Evolutionary conservation across 2,113 vertebrate species (phyloP), one percentile per base, ranked within the genome.

Genomic region (Hiodon tergisus): DNA sequence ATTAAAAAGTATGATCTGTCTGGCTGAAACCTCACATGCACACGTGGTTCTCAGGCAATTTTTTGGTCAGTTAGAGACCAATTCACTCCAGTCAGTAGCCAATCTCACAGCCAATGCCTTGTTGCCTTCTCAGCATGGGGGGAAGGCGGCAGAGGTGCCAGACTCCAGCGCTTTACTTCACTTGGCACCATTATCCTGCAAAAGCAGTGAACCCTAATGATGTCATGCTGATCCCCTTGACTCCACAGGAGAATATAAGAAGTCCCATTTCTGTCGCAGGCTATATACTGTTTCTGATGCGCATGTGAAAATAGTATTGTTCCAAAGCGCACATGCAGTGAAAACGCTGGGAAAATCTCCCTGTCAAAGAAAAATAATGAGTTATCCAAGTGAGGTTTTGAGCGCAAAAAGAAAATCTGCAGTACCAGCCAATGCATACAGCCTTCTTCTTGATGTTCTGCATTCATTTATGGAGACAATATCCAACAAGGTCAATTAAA

Each of bases 31-130:
- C 67, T 13, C n/a, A 14, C 48, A 53, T 50, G 67, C 14, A 52
- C 13, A 69, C 31, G 31, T 31, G 31, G 31, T n/a, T 53, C 48
- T 13, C 67, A 69, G 67, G 50, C 67, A 69, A 69, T 69, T 69
- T 69, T 53, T 16, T 69, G 48, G 67, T 69, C 50, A 69, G 67
- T 53, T 69, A 69, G 67, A 53, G 10, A 53, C 16, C 51, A 74
- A 74, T n/a, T 54, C 13, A 54, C 50, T 53, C 13, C 67, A 69
- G 67, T 54, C 13, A 48, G 9, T 10, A 46, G 17, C 8, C 9
- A 46, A 13, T 59, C 54, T 47, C 16, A 58, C 31, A 55, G 16
- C 14, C 62, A 74, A 74, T 13, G 17, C 4, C 14, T 16, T 9
- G 6, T 5, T 14, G 8, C 50, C 8, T 46, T 74, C 60, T 17